These are phyloP conservation scores for Ptychoptera contaminata DNA, from an alignment of 2,888 invertebrate species.

Conservation along the genomic window DNA sequence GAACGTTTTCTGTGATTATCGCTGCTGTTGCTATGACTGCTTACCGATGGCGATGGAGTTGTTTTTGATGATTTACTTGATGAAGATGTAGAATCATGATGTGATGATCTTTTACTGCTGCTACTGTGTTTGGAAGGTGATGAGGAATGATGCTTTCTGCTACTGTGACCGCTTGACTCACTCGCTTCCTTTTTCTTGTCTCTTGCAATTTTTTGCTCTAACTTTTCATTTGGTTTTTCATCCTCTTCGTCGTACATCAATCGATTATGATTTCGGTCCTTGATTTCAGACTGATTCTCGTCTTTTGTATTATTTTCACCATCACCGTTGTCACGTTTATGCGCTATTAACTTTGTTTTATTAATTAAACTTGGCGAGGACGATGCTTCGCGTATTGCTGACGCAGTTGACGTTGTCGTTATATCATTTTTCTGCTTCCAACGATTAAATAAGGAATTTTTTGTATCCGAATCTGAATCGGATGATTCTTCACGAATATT, in stretches of 20 bases:
- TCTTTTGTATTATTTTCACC: slow-evolving; percentile 1
- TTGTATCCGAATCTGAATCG: slow-evolving; percentile 33
- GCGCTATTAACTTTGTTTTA: not conserved
- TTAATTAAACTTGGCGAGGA: slow-evolving; percentile 8
- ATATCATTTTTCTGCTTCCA: slow-evolving; percentile 18
- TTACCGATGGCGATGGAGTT: not conserved
- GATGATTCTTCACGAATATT: slow-evolving; percentile 37
- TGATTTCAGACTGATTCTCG: slow-evolving; percentile 7
- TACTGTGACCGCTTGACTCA: not conserved
- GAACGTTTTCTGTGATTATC: slow-evolving; percentile 11
- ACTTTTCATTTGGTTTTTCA: slow-evolving; percentile 27
- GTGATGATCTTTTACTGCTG: not conserved
- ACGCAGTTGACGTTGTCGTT: slow-evolving; percentile 28
- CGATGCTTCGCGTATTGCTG: slow-evolving; percentile 34
- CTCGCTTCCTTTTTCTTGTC: slow-evolving; percentile 11
- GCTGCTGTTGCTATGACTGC: not conserved
- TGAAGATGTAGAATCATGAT: not conserved
- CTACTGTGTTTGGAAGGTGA: slow-evolving; percentile 1
- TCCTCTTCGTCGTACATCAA: slow-evolving; percentile 36
- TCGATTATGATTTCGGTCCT: slow-evolving; percentile 27
- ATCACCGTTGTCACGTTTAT: not conserved
- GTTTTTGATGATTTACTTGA: not conserved
- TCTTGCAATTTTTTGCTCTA: slow-evolving; percentile 26
- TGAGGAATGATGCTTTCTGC: slow-evolving; percentile 3
- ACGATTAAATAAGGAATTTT: slow-evolving; percentile 19